Evolutionary conservation across 2,113 vertebrate species (phyloP).

Genomic region (Microcebus ravelobensis): DNA sequence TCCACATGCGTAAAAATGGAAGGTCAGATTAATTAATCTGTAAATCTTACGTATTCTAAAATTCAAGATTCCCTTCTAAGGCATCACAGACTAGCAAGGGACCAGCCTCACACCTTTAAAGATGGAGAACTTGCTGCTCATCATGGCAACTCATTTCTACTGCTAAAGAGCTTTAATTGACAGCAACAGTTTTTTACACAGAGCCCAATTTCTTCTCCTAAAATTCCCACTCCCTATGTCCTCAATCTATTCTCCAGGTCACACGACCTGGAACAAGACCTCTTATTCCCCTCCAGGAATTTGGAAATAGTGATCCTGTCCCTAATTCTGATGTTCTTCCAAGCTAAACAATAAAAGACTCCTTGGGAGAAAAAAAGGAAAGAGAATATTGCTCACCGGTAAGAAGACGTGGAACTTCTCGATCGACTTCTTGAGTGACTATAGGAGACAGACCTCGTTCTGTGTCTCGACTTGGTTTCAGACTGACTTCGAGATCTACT

Average conservation of each 20-base stretch:
- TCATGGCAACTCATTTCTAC: background rate
- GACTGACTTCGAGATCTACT: conserved; percentile 90
- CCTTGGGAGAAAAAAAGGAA: background rate
- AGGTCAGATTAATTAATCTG: background rate
- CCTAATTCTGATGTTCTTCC: background rate
- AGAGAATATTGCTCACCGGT: conserved; percentile 86
- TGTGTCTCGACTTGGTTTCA: conserved; percentile 90
- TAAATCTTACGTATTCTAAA: background rate
- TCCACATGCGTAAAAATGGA: background rate
- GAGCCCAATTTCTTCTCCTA: background rate
- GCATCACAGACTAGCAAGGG: background rate
- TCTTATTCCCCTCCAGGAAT: background rate
- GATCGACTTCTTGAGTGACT: conserved; percentile 93
- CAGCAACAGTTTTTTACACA: background rate
- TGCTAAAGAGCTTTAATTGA: background rate
- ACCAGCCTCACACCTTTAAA: background rate
- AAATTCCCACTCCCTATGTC: background rate
- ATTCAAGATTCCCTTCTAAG: background rate
- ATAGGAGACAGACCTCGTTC: conserved; percentile 89
- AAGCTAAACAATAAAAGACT: background rate
- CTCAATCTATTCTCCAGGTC: background rate
- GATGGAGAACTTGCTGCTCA: background rate
- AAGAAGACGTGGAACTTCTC: conserved; percentile 91
- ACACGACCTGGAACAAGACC: background rate
- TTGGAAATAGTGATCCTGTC: background rate